These are phyloP conservation scores for Gallinago nigripennis DNA, from an alignment of 2,797 vertebrate species.

Conservation along the genomic window DNA sequence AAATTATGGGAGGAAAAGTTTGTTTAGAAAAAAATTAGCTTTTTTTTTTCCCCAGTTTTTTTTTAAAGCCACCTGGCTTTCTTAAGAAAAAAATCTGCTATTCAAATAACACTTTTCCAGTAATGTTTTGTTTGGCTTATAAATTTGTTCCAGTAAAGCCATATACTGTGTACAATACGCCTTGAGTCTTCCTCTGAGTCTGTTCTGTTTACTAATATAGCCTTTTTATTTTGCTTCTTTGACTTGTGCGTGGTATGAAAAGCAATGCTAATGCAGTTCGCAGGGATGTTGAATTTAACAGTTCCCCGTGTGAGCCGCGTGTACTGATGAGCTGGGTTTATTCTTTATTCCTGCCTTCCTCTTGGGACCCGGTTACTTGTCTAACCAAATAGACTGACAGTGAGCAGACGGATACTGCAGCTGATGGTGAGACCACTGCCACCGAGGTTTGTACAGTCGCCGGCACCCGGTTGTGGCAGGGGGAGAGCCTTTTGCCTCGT, in stretches of 20 bases:
- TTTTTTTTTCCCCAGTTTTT: not conserved
- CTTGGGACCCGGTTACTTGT: conserved; percentile 75
- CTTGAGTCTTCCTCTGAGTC: conserved; percentile 89
- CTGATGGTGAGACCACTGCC: conserved; percentile 92
- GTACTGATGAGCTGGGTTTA: conserved; percentile 82
- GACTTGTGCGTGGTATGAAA: conserved; percentile 63
- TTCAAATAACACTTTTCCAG: conserved; percentile 5
- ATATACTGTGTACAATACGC: conserved; percentile 74
- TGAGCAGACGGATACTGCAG: conserved; percentile 93
- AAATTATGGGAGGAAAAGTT: not conserved
- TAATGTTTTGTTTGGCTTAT: conserved; percentile 40
- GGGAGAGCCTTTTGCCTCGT: not conserved
- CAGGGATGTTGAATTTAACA: conserved; percentile 43
- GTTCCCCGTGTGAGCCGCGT: not conserved
- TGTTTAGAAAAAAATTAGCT: not conserved
- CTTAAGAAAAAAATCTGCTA: not conserved
- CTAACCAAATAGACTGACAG: conserved; percentile 92
- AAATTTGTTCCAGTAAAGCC: conserved; percentile 48
- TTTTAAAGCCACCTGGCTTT: conserved; percentile 60
- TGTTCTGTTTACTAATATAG: conserved; percentile 80
- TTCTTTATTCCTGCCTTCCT: conserved; percentile 84
- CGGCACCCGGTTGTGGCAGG: not conserved
- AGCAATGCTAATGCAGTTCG: conserved; percentile 54
- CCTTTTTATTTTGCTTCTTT: conserved; percentile 74
- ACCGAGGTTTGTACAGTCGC: conserved; percentile 89